Conservation (phyloP, 2,113 vertebrate species). For the Zosterops japonicus region DNA sequence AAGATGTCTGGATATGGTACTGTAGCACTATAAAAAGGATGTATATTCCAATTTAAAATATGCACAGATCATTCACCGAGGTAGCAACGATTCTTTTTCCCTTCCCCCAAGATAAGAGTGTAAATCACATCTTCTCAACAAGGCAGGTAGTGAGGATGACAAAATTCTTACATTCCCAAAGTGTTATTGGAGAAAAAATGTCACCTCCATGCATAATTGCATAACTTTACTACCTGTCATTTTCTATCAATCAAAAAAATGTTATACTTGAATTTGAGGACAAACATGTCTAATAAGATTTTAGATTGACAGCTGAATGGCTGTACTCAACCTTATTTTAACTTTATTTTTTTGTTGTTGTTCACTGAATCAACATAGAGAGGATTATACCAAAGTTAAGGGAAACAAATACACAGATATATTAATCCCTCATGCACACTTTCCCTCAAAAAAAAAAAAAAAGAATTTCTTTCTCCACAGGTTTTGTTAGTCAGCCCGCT, state of each 20-base stretch:
- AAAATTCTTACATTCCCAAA: conserved; percentile 66
- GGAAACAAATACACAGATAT: conserved; percentile 24
- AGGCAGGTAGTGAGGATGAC: conserved; percentile 59
- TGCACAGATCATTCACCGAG: conserved; percentile 45
- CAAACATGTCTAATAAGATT: conserved; percentile 17
- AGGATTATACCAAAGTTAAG: neutral
- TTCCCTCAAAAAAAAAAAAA: conserved; percentile 6
- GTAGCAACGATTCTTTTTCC: conserved; percentile 50
- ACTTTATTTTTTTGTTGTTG: conserved; percentile 48
- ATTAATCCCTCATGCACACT: conserved; percentile 22
- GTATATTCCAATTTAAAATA: conserved; percentile 63
- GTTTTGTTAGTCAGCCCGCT: neutral
- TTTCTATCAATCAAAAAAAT: conserved; percentile 57
- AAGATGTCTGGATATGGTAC: conserved; percentile 15
- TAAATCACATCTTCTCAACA: conserved; percentile 68
- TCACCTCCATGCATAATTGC: conserved; percentile 62
- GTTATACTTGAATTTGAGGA: conserved; percentile 29
- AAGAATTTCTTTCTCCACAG: neutral
- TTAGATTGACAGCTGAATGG: conserved; percentile 38
- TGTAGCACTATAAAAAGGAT: conserved; percentile 59
- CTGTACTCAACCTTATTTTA: conserved; percentile 39
- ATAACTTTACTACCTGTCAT: conserved; percentile 45
- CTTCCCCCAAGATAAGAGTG: conserved; percentile 58
- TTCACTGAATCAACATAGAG: conserved; percentile 43
- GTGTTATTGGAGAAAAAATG: conserved; percentile 64